Evolutionary conservation across 2,888 invertebrate genomes (phyloP).

Genomic region (Drosophila multiciliata): DNA sequence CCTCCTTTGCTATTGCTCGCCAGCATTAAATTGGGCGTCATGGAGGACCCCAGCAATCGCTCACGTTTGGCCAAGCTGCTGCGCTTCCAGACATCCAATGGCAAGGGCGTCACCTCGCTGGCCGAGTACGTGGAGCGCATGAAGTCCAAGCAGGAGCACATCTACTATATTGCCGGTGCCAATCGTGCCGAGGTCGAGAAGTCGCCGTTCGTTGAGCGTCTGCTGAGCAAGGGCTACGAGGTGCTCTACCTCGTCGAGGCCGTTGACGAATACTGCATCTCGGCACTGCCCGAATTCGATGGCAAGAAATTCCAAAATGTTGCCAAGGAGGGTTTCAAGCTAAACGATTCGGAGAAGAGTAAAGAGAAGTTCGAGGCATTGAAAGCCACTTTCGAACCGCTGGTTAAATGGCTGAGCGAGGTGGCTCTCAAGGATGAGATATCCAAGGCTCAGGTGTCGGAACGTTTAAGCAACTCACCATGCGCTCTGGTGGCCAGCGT

Average conservation of each 20-base stretch:
- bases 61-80: conserved; percentile 97
- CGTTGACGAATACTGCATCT: conserved; percentile 99
- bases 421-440: conserved; percentile 92
- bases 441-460: conserved; percentile 93
- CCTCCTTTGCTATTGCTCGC: conserved; percentile 36
- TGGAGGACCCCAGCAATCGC: conserved; percentile 98
- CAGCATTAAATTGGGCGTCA: conserved; percentile 96
- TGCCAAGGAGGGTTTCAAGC: conserved; percentile 97
- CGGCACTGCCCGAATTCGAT: conserved; percentile 98
- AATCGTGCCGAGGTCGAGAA: conserved; percentile 93
- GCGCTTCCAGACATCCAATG: conserved; percentile 93
- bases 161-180: conserved; percentile 98
- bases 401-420: conserved; percentile 95
- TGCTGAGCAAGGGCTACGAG: conserved; percentile 97
- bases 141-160: conserved; percentile 97
- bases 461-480: conserved; percentile 95
- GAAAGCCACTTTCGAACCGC: conserved; percentile 93
- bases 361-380: conserved; percentile 92
- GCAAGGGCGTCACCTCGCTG: conserved; percentile 89
- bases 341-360: conserved; percentile 90
- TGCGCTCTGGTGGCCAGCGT: conserved; percentile 98
- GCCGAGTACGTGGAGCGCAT: conserved; percentile 96
- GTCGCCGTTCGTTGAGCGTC: conserved; percentile 98
- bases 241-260: conserved; percentile 97
- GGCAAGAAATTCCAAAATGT: conserved; percentile 99